phyloP scores from a whole-genome alignment of 2,113 vertebrate genomes.

The Argyrosomus japonicus region DNA sequence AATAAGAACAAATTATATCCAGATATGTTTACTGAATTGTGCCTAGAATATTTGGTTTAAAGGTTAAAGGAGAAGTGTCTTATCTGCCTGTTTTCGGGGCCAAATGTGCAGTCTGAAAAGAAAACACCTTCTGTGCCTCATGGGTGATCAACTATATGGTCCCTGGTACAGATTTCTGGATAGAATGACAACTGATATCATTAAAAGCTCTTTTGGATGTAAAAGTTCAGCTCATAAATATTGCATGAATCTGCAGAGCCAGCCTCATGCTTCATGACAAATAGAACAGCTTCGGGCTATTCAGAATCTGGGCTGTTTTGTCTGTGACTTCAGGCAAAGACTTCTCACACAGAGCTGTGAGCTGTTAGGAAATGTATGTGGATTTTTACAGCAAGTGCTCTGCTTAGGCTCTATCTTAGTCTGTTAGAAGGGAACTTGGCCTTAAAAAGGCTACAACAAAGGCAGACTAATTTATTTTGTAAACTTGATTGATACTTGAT shows the following conservation, averaged over 20 bases:
- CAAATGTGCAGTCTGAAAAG: background rate
- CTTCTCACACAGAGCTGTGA: slow-evolving; percentile 10
- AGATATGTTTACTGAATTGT: background rate
- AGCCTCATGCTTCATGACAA: slow-evolving; percentile 53
- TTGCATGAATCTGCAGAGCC: slow-evolving; percentile 60
- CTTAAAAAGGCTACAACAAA: slow-evolving; percentile 1
- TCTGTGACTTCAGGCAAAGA: slow-evolving; percentile 48
- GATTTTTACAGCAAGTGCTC: background rate
- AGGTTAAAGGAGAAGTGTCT: background rate
- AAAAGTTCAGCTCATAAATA: slow-evolving; percentile 60
- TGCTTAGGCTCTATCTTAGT: background rate
- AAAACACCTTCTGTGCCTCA: background rate
- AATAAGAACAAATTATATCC: background rate
- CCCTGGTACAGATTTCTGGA: slow-evolving; percentile 2
- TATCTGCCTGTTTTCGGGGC: slow-evolving; percentile 6
- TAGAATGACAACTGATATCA: slow-evolving; percentile 30
- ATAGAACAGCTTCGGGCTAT: slow-evolving; percentile 35
- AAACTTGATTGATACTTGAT: background rate
- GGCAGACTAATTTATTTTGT: background rate
- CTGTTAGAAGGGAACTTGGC: background rate
- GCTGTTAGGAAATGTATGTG: background rate
- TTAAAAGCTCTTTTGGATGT: slow-evolving; percentile 51
- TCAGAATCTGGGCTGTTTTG: slow-evolving; percentile 42
- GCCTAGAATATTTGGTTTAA: background rate
- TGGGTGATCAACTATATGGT: background rate